phyloP scores from a whole-genome alignment of 2,888 invertebrate species.

The Chrysolina americana region DNA sequence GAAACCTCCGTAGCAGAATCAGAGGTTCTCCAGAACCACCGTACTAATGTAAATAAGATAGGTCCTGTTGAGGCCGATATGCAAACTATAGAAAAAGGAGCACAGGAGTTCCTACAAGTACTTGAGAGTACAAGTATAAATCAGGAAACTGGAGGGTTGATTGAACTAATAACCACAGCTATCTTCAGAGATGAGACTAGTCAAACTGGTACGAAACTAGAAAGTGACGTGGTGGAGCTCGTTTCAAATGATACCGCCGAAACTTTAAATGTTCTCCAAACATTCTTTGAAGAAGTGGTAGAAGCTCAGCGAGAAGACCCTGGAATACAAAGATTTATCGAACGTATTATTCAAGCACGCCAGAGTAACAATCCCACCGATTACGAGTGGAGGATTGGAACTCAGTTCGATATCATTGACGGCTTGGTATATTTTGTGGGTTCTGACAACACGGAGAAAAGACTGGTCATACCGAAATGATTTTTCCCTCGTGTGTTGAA shows the following conservation, averaged over 20 bases:
- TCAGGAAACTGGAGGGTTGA: no score
- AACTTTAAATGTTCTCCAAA: no score
- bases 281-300: no score
- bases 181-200: no score
- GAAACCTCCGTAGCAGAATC: no score
- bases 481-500: background rate
- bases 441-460: background rate
- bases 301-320: no score
- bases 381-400: background rate
- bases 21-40: background rate
- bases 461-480: background rate
- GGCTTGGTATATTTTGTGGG: no score
- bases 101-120: no score
- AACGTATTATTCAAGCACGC: background rate
- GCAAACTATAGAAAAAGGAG: background rate
- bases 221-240: background rate
- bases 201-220: background rate
- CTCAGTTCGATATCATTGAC: no score
- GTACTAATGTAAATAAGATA: background rate
- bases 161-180: no score
- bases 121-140: no score
- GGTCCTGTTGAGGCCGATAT: background rate
- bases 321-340: background rate
- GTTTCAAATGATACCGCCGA: background rate
- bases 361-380: background rate